phyloP scores from a whole-genome alignment of 2,113 vertebrate species.

The Catharus fuscescens region DNA sequence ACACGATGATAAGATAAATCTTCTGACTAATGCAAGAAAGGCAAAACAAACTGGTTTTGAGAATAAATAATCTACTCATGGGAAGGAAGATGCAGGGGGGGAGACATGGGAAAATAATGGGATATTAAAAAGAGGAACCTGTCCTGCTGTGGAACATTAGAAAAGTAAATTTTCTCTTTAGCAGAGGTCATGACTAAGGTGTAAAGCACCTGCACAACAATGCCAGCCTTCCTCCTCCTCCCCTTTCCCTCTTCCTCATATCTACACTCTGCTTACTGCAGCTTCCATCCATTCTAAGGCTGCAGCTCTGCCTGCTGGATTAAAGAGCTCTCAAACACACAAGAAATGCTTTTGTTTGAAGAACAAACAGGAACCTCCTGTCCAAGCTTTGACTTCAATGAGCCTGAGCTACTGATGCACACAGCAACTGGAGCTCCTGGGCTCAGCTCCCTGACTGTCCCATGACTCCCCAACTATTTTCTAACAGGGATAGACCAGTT shows the following conservation, averaged over 20 bases:
- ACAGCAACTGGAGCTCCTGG: constrained; percentile 23
- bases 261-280: not conserved
- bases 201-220: not conserved
- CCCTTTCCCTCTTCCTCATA: not conserved
- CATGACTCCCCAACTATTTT: constrained; percentile 24
- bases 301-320: not conserved
- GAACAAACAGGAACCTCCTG: constrained; percentile 14
- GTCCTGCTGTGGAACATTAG: not conserved
- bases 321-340: not conserved
- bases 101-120: not conserved
- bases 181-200: not conserved
- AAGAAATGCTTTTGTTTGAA: not conserved
- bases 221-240: not conserved
- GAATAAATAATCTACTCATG: not conserved
- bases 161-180: not conserved
- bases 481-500: not conserved
- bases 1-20: not conserved
- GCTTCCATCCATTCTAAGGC: not conserved
- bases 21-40: not conserved
- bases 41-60: not conserved
- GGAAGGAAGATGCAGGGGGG: not conserved
- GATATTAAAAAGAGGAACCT: not conserved
- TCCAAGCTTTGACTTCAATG: not conserved
- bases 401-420: not conserved
- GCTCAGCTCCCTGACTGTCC: not conserved